A percentile compares a stretch with the other conserved stretches of the same genome.
These are phyloP conservation scores for Opisthocomus hoazin DNA, from an alignment of 2,113 vertebrate species.

Conservation along the genomic window DNA sequence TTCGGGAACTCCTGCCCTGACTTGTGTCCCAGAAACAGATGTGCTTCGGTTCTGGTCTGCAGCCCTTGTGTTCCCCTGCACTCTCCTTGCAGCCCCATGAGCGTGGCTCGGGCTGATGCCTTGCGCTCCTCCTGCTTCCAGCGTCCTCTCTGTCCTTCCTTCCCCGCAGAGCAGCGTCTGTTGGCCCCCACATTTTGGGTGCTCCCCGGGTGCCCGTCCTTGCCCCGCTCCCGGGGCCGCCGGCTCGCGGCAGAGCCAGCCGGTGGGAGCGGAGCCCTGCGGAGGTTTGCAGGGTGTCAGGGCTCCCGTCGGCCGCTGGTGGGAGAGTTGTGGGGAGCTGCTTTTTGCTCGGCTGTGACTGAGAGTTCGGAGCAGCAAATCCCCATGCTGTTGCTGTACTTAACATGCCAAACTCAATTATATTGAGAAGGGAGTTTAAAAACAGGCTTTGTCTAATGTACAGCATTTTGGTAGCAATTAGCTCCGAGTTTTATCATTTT, in stretches of 20 bases:
- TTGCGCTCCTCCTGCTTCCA: neutral
- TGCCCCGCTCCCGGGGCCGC: accelerated
- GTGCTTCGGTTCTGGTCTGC: neutral
- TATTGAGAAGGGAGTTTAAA: neutral
- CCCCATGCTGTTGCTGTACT: neutral
- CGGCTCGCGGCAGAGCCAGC: neutral
- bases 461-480: neutral
- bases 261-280: neutral
- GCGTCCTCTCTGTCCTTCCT: neutral
- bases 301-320: neutral
- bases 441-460: neutral
- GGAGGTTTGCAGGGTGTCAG: neutral
- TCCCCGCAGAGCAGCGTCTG: accelerated
- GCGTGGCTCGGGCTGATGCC: accelerated
- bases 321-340: neutral
- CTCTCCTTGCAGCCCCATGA: neutral
- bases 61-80: neutral
- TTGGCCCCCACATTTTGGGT: neutral
- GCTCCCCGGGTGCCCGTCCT: neutral
- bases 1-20: neutral
- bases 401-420: neutral
- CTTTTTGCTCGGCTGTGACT: neutral
- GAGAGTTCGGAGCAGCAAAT: neutral
- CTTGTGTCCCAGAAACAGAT: neutral
- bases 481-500: neutral